Conservation (phyloP, 2,113 vertebrate species). For the Gnathonemus echidnorhynchus region DNA sequence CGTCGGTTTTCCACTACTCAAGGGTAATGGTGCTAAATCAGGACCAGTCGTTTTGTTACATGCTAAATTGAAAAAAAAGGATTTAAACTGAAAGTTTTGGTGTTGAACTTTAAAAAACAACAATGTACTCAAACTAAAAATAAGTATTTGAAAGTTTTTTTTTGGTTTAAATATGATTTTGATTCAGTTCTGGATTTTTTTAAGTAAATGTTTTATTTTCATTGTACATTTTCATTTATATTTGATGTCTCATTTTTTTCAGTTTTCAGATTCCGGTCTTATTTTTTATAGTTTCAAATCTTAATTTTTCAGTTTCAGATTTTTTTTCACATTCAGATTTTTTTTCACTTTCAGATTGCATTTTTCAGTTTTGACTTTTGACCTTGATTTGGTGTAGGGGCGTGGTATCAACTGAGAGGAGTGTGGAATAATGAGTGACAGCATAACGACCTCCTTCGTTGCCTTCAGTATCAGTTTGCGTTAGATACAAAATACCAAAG, state of each 20-base stretch:
- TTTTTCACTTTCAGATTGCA: neutral
- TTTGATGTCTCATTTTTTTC: neutral
- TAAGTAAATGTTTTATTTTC: neutral
- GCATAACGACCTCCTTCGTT: neutral
- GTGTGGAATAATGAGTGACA: neutral
- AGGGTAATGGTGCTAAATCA: neutral
- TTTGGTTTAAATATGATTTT: neutral
- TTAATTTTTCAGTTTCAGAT: neutral
- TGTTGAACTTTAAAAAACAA: neutral
- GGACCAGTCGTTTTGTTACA: neutral
- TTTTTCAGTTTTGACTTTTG: neutral
- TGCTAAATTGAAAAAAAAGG: neutral
- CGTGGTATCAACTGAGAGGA: no score
- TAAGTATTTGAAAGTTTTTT: neutral
- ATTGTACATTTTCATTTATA: neutral
- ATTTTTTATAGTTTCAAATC: neutral
- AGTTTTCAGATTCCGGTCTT: neutral
- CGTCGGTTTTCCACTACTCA: neutral
- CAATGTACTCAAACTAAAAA: neutral
- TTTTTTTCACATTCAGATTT: no score
- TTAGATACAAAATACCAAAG: no score
- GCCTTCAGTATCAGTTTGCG: no score
- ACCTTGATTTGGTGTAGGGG: neutral
- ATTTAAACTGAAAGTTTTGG: neutral
- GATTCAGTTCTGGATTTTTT: neutral